Evolutionary conservation across 2,113 vertebrate genomes (phyloP), one percentile per base, ranked within the genome.

Genomic region (Alosa alosa): DNA sequence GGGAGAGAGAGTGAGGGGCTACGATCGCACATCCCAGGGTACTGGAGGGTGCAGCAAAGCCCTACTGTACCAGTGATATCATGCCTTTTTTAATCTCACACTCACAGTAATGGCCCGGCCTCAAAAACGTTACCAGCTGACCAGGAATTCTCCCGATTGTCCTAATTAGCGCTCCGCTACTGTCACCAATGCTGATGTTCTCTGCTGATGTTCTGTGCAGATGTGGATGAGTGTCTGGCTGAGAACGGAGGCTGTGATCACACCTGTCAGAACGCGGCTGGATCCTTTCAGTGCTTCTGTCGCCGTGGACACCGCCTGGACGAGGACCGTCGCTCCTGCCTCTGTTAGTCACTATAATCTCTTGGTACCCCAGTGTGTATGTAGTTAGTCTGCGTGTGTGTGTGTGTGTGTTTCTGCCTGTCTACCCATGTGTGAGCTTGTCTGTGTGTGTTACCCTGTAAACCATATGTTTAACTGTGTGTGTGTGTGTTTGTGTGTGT

Each of bases 241-340:
- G 75, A 86, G 4, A 96, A 92, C 0, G 95, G 96, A 0, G 96
- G 96, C 0, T 99, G 98, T 0, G 97, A 96, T 10, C 97, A 99
- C 86, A 91, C 44, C 0, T 99, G 98, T 83, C 92, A 96, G 87
- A 99, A 99, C 94, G 95, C 93, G 13, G 95, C 89, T 0, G 98
- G 98, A 0, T 99, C 97, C 0, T 99, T 97, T 92, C 96, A 93
- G 90, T 99, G 98, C 13, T 92, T 92, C 89, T 99, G 98, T 0
- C 89, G 91, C 81, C 91, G 92, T 0, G 97, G 97, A 13, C 95
- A 96, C 93, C 96, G 90, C 22, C 94, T 99, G 90, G 95, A 94
- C 0, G 95, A 96, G 0, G 96, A 99, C 91, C 95, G 95, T 0
- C 93, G 91, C 72, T 94, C 94, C 90, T 99, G 98, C 81, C 83